Percentiles rank a stretch among this genome's conserved stretches.
These are phyloP conservation scores for Drosophila trapezifrons DNA, from an alignment of 1,140 invertebrate genomes.

Conservation along the genomic window DNA sequence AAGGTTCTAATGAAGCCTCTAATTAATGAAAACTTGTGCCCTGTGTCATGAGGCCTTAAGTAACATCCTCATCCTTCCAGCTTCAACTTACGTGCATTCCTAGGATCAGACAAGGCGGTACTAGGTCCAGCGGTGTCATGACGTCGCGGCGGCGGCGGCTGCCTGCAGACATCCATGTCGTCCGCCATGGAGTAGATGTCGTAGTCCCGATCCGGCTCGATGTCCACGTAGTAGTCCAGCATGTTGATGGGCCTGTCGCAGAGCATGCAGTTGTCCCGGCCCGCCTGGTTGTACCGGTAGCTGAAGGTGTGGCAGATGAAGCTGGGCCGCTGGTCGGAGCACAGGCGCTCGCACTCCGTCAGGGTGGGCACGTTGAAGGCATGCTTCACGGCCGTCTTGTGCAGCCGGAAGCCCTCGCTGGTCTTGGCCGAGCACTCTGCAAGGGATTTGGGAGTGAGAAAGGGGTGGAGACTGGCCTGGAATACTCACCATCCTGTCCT, in stretches of 20 bases:
- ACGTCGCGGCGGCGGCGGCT: slow-evolving; percentile 56
- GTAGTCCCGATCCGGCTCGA: slow-evolving; percentile 90
- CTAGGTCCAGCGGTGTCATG: slow-evolving; percentile 51
- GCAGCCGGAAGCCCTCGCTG: slow-evolving; percentile 89
- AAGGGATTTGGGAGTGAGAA: background rate
- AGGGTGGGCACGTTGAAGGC: slow-evolving; percentile 87
- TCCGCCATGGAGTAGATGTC: slow-evolving; percentile 90
- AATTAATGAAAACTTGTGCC: no score
- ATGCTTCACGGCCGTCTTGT: slow-evolving; percentile 87
- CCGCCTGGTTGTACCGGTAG: slow-evolving; percentile 86
- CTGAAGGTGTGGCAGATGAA: slow-evolving; percentile 91
- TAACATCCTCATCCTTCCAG: no score
- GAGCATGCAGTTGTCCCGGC: slow-evolving; percentile 90
- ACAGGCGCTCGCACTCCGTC: slow-evolving; percentile 90
- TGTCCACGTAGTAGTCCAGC: slow-evolving; percentile 89
- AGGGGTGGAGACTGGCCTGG: rapidly evolving
- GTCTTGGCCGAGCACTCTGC: slow-evolving; percentile 90
- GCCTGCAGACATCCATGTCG: slow-evolving; percentile 85
- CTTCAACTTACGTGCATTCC: slow-evolving; percentile 74
- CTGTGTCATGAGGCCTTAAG: no score
- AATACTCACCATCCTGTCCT: slow-evolving; percentile 76
- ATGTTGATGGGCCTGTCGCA: slow-evolving; percentile 88
- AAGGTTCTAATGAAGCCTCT: no score
- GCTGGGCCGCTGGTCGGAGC: slow-evolving; percentile 87
- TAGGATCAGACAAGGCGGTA: slow-evolving; percentile 76